Percentiles rank a stretch among this genome's conserved stretches.
These are phyloP conservation scores for Thalassaphorura encarpata DNA, from an alignment of 1,140 invertebrate species.

Conservation along the genomic window DNA sequence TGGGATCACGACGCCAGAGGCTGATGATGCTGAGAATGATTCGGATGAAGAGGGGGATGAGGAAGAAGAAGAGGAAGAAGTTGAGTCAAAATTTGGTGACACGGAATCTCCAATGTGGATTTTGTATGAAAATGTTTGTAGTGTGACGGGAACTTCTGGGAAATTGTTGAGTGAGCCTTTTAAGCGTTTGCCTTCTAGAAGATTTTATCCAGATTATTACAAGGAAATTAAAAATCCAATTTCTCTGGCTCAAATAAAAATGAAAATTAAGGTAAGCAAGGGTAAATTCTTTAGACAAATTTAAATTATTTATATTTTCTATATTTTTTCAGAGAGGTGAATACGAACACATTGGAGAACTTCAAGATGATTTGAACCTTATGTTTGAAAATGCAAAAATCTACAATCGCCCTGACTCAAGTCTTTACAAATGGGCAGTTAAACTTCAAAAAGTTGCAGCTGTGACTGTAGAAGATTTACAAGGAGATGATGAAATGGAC, in stretches of 20 bases:
- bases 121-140: constrained; percentile 64
- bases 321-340: constrained; percentile 52
- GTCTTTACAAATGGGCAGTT: constrained; percentile 72
- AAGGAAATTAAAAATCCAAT: constrained; percentile 93
- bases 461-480: constrained; percentile 68
- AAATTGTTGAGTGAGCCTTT: constrained; percentile 17
- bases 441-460: constrained; percentile 74
- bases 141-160: constrained; percentile 46
- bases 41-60: constrained; percentile 39
- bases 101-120: constrained; percentile 65
- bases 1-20: constrained; percentile 53
- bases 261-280: constrained; percentile 64
- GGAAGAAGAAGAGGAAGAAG: constrained; percentile 34
- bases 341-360: constrained; percentile 76
- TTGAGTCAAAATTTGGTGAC: constrained; percentile 36
- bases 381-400: constrained; percentile 97
- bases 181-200: constrained; percentile 69
- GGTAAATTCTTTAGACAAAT: background rate
- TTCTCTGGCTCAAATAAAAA: constrained; percentile 82
- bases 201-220: constrained; percentile 94
- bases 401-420: constrained; percentile 80
- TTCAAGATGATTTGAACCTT: constrained; percentile 91
- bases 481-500: constrained; percentile 54
- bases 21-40: constrained; percentile 40
- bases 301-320: background rate